Conservation (phyloP, 2,113 vertebrate species). For the zebrafish (Danio rerio) region GRCz12tu NC_133180.1:2451001-2451500, state of each 20-base stretch:
- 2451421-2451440: too few relatives aligned
- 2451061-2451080: slow-evolving; percentile 95
- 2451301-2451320: neutral
- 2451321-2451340: neutral
- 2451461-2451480: too few relatives aligned
- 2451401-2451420: too few relatives aligned
- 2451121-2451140: slow-evolving; percentile 70
- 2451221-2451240: neutral
- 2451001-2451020: slow-evolving; percentile 27
- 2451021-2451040: slow-evolving; percentile 95
- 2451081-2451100: slow-evolving; percentile 94
- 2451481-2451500: too few relatives aligned
- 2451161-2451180: neutral
- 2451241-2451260: slow-evolving; percentile 4
- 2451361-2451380: too few relatives aligned
- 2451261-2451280: neutral
- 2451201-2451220: neutral
- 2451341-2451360: too few relatives aligned
- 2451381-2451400: too few relatives aligned
- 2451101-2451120: slow-evolving; percentile 96
- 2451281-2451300: neutral
- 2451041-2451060: slow-evolving; percentile 94
- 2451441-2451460: too few relatives aligned
- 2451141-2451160: neutral
- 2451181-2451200: neutral